Evolutionary conservation across 2,113 vertebrate species (phyloP).

Genomic region (Aptenodytes forsteri): DNA sequence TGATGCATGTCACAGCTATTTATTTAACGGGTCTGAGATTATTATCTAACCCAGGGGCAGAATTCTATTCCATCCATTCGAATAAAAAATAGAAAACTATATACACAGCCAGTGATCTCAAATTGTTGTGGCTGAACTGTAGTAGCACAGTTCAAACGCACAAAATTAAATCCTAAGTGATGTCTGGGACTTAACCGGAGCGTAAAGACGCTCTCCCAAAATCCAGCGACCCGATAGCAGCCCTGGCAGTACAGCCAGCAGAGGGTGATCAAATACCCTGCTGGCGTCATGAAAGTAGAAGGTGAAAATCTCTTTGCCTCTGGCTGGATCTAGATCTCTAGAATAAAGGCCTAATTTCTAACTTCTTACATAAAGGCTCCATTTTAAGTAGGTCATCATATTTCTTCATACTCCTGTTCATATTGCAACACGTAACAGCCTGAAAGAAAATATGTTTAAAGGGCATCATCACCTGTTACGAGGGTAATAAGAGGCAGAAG

Average conservation of each 20-base stretch:
- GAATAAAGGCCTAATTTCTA: not conserved
- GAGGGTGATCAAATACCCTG: not conserved
- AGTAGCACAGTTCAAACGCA: not conserved
- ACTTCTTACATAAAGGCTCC: not conserved
- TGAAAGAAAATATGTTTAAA: not conserved
- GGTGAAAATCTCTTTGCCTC: not conserved
- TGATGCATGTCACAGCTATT: conserved; percentile 41
- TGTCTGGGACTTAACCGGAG: not conserved
- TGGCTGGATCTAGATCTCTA: not conserved
- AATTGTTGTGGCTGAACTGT: not conserved
- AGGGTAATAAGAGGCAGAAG: not conserved
- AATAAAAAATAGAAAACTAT: not conserved
- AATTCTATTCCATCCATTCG: not conserved
- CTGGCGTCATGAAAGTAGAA: not conserved
- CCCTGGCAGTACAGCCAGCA: not conserved
- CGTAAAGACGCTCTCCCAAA: not conserved
- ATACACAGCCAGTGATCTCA: not conserved
- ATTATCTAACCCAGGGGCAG: conserved; percentile 23
- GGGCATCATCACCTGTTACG: not conserved
- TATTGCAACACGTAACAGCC: not conserved
- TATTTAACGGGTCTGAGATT: conserved; percentile 38
- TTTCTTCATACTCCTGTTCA: not conserved
- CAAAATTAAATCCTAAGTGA: not conserved
- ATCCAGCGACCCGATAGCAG: not conserved
- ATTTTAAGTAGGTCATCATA: not conserved